Percentiles rank a stretch among this genome's conserved stretches.
Evolutionary conservation across 2,113 vertebrate species (phyloP).

Genomic region (Chrysochloris asiatica): DNA sequence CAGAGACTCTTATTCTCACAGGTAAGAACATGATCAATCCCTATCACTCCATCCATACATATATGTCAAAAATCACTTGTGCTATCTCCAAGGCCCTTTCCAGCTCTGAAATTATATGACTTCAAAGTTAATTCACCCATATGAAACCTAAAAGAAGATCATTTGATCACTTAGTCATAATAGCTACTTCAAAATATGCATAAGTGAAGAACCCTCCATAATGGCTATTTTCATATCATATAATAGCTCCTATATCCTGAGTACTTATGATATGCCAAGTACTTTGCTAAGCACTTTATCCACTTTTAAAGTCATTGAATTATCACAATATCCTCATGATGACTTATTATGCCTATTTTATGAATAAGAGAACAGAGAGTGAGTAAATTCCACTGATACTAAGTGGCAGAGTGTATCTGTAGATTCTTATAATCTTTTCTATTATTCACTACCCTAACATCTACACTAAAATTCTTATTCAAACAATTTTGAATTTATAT

Average conservation of each 20-base stretch:
- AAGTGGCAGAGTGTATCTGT: too few species aligned
- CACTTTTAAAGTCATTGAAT: background rate
- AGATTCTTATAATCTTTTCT: background rate
- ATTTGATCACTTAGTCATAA: background rate
- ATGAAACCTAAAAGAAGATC: background rate
- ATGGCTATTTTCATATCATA: background rate
- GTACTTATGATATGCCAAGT: background rate
- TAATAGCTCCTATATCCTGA: background rate
- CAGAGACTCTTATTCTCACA: fast-evolving
- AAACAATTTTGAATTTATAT: too few species aligned
- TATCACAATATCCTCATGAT: background rate
- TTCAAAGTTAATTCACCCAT: background rate
- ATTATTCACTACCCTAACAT: background rate
- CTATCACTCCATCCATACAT: fast-evolving
- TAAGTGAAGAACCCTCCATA: background rate
- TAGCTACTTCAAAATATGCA: background rate
- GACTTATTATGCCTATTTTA: too few species aligned
- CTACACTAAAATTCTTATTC: too few species aligned
- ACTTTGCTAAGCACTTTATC: background rate
- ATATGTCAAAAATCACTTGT: fast-evolving
- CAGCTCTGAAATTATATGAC: background rate
- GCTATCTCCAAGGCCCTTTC: background rate
- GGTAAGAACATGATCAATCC: fast-evolving
- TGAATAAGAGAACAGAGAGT: background rate
- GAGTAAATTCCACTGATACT: background rate